phyloP scores from a whole-genome alignment of 2,888 invertebrate species.

The Teinopalpus imperialis region DNA sequence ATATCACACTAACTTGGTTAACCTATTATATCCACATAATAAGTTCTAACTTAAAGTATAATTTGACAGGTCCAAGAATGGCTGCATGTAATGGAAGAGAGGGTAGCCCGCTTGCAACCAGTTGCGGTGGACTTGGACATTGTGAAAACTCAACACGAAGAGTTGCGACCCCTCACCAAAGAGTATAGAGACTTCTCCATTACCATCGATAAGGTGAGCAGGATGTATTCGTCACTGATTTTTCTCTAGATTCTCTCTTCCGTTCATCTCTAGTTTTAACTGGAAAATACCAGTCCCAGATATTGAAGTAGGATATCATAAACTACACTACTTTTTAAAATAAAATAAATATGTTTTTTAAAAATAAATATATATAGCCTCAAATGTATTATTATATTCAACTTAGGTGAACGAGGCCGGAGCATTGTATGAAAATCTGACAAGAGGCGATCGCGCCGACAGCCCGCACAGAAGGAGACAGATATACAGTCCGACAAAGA shows the following conservation, averaged over 20 bases:
- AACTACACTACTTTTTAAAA: too few relatives aligned
- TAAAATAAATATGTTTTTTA: too few relatives aligned
- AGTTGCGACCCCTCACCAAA: constrained; percentile 91
- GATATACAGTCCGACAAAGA: constrained; percentile 92
- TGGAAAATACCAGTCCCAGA: too few relatives aligned
- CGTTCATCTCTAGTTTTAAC: too few relatives aligned
- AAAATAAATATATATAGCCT: too few relatives aligned
- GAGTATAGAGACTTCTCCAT: constrained; percentile 93
- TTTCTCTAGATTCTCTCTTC: too few relatives aligned
- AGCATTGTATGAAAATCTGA: constrained; percentile 90
- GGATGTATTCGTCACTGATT: too few relatives aligned
- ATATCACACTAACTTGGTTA: too few relatives aligned
- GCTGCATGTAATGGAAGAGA: constrained; percentile 90
- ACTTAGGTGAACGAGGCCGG: constrained; percentile 91
- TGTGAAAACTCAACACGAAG: constrained; percentile 91
- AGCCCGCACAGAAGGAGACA: constrained; percentile 88
- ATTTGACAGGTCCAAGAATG: constrained; percentile 86
- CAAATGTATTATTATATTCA: neutral
- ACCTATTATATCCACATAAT: too few relatives aligned
- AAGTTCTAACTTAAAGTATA: neutral
- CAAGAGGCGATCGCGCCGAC: constrained; percentile 89
- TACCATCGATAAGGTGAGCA: constrained; percentile 89
- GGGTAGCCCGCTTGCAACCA: constrained; percentile 88
- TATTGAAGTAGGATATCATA: too few relatives aligned
- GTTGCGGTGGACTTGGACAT: constrained; percentile 94